A percentile compares a stretch with the other conserved stretches of the same genome.
These are phyloP conservation scores for Oceanodroma leucorhoa DNA, from an alignment of 2,797 vertebrate species.

Conservation along the genomic window DNA sequence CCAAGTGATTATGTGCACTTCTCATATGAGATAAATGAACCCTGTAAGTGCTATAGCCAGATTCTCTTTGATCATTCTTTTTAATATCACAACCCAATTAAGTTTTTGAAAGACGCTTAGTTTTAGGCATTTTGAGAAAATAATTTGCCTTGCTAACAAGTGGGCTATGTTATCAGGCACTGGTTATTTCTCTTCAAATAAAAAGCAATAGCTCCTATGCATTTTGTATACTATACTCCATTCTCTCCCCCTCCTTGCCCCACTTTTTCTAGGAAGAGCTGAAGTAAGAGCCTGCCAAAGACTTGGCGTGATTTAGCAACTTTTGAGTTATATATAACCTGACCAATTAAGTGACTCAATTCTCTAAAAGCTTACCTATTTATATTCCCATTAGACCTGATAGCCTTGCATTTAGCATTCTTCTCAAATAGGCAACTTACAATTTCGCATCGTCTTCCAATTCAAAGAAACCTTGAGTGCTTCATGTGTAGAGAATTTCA, in stretches of 20 bases:
- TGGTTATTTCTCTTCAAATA: constrained; percentile 19
- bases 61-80: constrained; percentile 39
- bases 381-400: constrained; percentile 15
- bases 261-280: constrained; percentile 37
- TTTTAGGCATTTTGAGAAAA: constrained; percentile 29
- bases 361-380: constrained; percentile 34
- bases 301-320: neutral
- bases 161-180: neutral
- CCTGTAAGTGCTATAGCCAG: constrained; percentile 29
- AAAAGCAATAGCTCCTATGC: constrained; percentile 5
- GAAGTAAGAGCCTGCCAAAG: constrained; percentile 33
- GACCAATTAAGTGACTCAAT: constrained; percentile 50
- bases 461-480: neutral
- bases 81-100: constrained; percentile 39
- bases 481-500: neutral
- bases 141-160: constrained; percentile 27
- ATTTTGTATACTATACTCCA: neutral
- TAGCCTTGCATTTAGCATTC: neutral
- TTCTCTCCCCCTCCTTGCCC: neutral
- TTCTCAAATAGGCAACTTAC: neutral
- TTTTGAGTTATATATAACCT: constrained; percentile 30
- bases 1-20: constrained; percentile 47
- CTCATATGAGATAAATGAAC: constrained; percentile 58
- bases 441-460: neutral
- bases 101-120: neutral